Conservation (phyloP, 2,797 vertebrate genomes). For the Sebastes kiyomatsui region DNA sequence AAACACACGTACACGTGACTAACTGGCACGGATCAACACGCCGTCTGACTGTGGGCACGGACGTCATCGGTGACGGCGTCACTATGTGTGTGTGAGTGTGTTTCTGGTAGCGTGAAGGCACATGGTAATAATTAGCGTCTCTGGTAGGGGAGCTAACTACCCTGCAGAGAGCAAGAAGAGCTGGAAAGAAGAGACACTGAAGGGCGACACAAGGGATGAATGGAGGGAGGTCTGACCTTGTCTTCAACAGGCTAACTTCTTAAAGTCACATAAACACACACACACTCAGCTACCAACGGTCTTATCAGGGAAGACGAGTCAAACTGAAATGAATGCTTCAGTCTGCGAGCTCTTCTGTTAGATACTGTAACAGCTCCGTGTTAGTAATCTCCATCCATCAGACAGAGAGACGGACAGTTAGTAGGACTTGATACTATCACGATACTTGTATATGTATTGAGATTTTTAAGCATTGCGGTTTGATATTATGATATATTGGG, state of each 20-base stretch:
- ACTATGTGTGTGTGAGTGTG: constrained; percentile 4
- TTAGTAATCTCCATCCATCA: not conserved
- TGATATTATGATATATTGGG: rapidly evolving
- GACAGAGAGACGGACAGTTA: not conserved
- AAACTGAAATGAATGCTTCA: constrained; percentile 4
- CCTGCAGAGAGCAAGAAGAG: constrained; percentile 41
- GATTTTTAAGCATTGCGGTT: too few relatives aligned
- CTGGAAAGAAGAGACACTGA: not conserved
- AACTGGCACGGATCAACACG: constrained; percentile 24
- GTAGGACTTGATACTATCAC: too few relatives aligned
- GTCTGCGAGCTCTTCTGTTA: not conserved
- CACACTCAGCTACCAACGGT: not conserved
- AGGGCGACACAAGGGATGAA: not conserved
- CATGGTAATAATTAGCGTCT: constrained; percentile 59
- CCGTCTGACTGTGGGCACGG: not conserved
- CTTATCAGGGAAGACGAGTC: not conserved
- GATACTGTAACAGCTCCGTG: not conserved
- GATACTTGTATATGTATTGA: too few relatives aligned
- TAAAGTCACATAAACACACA: not conserved
- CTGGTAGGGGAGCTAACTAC: constrained; percentile 35
- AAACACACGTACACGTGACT: constrained; percentile 38
- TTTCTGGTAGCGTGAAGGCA: constrained; percentile 11
- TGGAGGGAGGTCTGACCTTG: constrained; percentile 17
- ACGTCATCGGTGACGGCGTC: constrained; percentile 9
- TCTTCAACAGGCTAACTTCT: not conserved